Base-by-base conservation (phyloP, 2,113 vertebrate genomes). In the Coregonus clupeaformis region DNA sequence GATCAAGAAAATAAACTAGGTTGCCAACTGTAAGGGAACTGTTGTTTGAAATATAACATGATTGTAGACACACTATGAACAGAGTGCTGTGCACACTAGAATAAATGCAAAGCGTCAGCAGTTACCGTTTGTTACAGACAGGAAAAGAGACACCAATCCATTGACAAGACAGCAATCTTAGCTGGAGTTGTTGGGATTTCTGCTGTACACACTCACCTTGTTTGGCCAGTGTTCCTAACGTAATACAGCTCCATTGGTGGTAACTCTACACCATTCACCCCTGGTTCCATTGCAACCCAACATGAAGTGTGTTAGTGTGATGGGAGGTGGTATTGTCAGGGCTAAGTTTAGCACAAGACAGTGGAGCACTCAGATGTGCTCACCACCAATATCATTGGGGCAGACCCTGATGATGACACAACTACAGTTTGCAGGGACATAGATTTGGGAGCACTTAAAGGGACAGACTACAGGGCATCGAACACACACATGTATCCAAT, bases 261-360 rank as follows among this genome's bases (percentile, higher is more conserved):
- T 86, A 91, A 93, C 75, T 13, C 0, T 72, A 92, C 88, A 91
- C 91, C 82, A 7, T 66, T 82, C 80, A 3, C 32, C 45, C 74
- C n/a, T 57, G 11, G 16, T 70, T 47, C 27, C 75, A 89, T 89
- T 92, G 89, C 89, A 78, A 60, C 79, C 64, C 60, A 22, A 18
- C 55, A 74, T 77, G 67, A 67, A 49, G 78, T 57, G 80, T 86
- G 85, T 79, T 80, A 79, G 81, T 73, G 85, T 81, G 77, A 82
- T 69, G 71, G 42, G 29, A 22, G 30, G 79, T 5, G 82, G 60
- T 72, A 29, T 82, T 77, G 84, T 86, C 82, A 70, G 20, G 52
- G 73, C 90, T 91, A 91, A 87, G 77, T 90, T 92, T 92, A 93
- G 88, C 72, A 59, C 67, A 27, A 80, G 66, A 71, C 67, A 75